A percentile compares a stretch with the other conserved stretches of the same genome.
Conservation (phyloP, 1,140 invertebrate genomes). For the Anoplophora glabripennis region DNA sequence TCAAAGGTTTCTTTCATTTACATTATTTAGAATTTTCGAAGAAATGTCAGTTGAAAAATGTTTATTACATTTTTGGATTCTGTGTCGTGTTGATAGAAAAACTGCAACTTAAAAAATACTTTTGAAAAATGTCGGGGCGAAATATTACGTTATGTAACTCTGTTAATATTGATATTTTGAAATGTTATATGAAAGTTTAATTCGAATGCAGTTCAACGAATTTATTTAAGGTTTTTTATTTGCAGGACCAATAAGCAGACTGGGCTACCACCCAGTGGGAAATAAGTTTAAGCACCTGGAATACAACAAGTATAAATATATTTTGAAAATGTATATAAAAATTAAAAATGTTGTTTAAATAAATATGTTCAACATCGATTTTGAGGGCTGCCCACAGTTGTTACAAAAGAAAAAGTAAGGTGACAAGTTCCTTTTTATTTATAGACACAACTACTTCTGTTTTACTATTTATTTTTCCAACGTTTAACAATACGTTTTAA, state of each 20-base stretch:
- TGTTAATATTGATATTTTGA: neutral
- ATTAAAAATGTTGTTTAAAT: constrained; percentile 8
- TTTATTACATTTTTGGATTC: no score
- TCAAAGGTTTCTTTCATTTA: no score
- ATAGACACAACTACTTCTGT: constrained; percentile 4
- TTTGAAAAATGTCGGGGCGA: no score
- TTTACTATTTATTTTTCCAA: no score
- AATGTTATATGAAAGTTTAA: no score
- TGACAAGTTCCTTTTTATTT: constrained; percentile 32
- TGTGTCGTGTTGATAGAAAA: no score
- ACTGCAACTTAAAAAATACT: no score
- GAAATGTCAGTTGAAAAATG: no score
- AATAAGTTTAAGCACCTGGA: constrained; percentile 21
- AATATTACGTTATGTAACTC: no score
- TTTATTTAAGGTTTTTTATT: constrained; percentile 21
- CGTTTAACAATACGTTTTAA: no score
- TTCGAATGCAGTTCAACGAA: no score
- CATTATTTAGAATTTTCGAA: no score
- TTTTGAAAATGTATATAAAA: constrained; percentile 15
- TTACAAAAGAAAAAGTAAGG: constrained; percentile 17
- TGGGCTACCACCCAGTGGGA: constrained; percentile 34
- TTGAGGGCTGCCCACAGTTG: constrained; percentile 16
- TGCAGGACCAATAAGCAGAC: constrained; percentile 32
- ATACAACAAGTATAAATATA: constrained; percentile 11
- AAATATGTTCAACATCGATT: constrained; percentile 16